Evolutionary conservation across 2,888 invertebrate genomes (phyloP).

Genomic region (Nephrocerus scutellatus): DNA sequence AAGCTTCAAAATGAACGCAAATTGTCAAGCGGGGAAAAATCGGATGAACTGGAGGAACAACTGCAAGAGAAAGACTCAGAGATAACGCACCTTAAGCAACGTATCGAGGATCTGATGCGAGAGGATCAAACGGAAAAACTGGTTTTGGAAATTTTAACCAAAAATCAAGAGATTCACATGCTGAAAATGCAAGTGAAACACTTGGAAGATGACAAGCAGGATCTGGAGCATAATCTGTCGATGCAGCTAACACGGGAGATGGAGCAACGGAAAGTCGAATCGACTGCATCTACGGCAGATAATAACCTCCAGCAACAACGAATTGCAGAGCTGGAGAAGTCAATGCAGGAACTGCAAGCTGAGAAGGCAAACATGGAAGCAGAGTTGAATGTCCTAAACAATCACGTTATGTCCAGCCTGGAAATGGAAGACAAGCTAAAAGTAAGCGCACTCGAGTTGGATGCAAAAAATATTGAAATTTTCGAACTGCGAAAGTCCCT

Average conservation of each 20-base stretch:
- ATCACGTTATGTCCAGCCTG: slow-evolving; percentile 41
- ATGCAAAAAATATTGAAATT: slow-evolving; percentile 45
- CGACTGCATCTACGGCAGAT: slow-evolving; percentile 11
- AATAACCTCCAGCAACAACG: slow-evolving; percentile 9
- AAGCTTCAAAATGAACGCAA: no score
- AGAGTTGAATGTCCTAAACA: slow-evolving; percentile 43
- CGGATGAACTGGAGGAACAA: slow-evolving; percentile 32
- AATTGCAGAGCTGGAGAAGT: slow-evolving; percentile 27
- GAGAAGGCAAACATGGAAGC: slow-evolving; percentile 44
- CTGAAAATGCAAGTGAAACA: slow-evolving; percentile 47
- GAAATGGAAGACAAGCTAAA: slow-evolving; percentile 43
- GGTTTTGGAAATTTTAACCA: slow-evolving; percentile 41
- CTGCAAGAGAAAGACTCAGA: slow-evolving; percentile 43
- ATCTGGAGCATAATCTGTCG: slow-evolving; percentile 41
- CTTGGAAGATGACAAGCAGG: slow-evolving; percentile 45
- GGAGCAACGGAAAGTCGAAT: slow-evolving; percentile 22
- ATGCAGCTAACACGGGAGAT: slow-evolving; percentile 32
- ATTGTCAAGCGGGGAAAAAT: no score
- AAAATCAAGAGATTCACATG: slow-evolving; percentile 46
- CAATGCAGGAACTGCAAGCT: slow-evolving; percentile 28
- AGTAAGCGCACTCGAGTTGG: slow-evolving; percentile 37
- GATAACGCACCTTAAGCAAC: slow-evolving; percentile 40
- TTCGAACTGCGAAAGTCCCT: slow-evolving; percentile 37
- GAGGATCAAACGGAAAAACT: slow-evolving; percentile 46
- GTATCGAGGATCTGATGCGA: slow-evolving; percentile 46